Percentiles rank a stretch among this genome's conserved stretches.
phyloP scores from a whole-genome alignment of 2,888 invertebrate genomes.

The Melanargia galathea region DNA sequence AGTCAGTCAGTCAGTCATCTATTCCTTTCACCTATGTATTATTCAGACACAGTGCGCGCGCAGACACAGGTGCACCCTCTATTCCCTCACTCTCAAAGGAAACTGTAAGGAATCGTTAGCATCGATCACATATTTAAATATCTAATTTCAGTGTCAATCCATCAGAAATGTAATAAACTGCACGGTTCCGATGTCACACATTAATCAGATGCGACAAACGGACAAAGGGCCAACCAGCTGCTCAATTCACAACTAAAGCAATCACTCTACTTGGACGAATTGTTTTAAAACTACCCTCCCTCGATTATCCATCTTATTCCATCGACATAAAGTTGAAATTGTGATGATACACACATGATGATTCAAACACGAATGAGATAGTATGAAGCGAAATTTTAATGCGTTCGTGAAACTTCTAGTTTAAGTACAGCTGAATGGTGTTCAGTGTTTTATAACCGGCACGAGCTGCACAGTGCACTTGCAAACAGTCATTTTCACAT shows the following conservation, averaged over 20 bases:
- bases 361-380: constrained; percentile 28
- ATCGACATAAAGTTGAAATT: neutral
- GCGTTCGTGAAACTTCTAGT: constrained; percentile 25
- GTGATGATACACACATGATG: constrained; percentile 9
- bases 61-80: no score
- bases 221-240: constrained; percentile 31
- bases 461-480: neutral
- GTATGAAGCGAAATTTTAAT: constrained; percentile 34
- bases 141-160: constrained; percentile 1
- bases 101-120: neutral
- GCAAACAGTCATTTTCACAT: neutral
- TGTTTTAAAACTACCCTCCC: constrained; percentile 21
- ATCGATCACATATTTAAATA: neutral
- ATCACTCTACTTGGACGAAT: constrained; percentile 24
- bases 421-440: neutral
- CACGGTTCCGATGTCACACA: constrained; percentile 29
- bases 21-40: no score
- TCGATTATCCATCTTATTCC: neutral
- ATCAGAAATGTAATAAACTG: neutral
- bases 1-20: no score
- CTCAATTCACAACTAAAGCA: constrained; percentile 36
- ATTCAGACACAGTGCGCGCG: no score
- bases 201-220: constrained; percentile 31
- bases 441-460: constrained; percentile 6
- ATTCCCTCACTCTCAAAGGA: no score